These are phyloP conservation scores for Myotis yumanensis DNA, from an alignment of 2,113 vertebrate genomes.

Conservation along the genomic window DNA sequence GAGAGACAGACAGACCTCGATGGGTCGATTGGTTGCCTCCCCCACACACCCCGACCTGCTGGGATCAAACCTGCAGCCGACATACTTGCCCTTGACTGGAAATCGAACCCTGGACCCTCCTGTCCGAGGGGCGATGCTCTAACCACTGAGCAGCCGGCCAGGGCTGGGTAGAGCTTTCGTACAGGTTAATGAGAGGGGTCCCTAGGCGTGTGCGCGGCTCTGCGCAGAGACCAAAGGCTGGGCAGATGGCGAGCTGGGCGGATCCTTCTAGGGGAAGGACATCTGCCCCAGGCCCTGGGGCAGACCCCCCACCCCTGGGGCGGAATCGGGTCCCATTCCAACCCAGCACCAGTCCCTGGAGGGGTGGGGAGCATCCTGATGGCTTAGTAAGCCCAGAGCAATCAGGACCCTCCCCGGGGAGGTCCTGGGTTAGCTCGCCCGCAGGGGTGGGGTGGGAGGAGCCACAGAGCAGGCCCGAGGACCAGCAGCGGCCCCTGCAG, in stretches of 20 bases:
- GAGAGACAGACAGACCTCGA: no score
- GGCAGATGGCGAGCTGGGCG: background rate
- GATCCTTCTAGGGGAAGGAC: background rate
- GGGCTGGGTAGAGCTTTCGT: background rate
- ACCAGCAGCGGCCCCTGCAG: background rate
- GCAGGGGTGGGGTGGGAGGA: rapidly evolving
- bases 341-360: background rate
- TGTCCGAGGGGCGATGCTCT: no score
- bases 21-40: no score
- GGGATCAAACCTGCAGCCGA: no score
- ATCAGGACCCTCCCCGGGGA: background rate
- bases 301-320: background rate
- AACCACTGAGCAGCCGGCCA: no score
- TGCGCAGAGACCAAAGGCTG: background rate
- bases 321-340: background rate
- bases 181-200: background rate
- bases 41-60: no score
- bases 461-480: background rate
- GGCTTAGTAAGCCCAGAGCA: background rate
- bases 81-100: no score
- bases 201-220: no score
- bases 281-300: background rate
- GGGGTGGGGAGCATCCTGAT: background rate
- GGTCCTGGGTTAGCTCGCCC: background rate
- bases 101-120: no score